Evolutionary conservation across 2,113 vertebrate genomes (phyloP), one percentile per base, ranked within the genome.

Genomic region (Pica pica): DNA sequence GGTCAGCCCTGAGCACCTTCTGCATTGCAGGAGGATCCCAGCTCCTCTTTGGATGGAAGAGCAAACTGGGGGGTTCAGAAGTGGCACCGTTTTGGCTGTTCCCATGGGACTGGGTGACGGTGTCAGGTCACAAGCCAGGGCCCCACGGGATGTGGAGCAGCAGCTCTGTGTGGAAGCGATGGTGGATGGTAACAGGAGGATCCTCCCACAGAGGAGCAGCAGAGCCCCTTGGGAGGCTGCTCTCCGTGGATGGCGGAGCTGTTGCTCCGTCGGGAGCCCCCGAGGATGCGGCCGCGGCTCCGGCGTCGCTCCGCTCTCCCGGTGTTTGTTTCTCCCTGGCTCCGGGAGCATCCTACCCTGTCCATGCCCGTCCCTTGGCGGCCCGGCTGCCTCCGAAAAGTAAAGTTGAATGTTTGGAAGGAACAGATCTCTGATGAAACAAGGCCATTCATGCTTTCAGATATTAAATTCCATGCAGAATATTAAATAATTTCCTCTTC

Each of bases 401-500:
- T n/a, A n/a, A 44, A 61, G 67, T 30, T 3, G 1, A 12, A 16
- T 3, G 53, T 39, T 41, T 41, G 83, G 83, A 44, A 73, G 57
- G 91, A 94, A 4, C 37, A 3, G 41, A 46, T 89, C 77, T 77
- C 39, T 19, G 35, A 35, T n/a, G 78, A 68, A 94, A 67, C 84
- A n/a, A 37, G 96, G 92, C 96, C 16, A 6, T 93, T 94, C 91
- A 13, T 87, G 96, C 97, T 97, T 91, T 96, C 96, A 87, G 76
- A 96, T 96, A 93, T 88, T 95, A 93, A 97, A 97, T 98, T 97
- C 97, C 93, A 74, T 60, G 87, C 97, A 97, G 97, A 97, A 97
- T 97, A 97, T 98, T 97, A 98, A 98, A 98, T 98, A 97, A 98
- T 98, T 98, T 97, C 98, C 97, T 98, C 98, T 97, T 98, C 97